phyloP scores from a whole-genome alignment of 2,888 invertebrate species.

The Tipula helvola region DNA sequence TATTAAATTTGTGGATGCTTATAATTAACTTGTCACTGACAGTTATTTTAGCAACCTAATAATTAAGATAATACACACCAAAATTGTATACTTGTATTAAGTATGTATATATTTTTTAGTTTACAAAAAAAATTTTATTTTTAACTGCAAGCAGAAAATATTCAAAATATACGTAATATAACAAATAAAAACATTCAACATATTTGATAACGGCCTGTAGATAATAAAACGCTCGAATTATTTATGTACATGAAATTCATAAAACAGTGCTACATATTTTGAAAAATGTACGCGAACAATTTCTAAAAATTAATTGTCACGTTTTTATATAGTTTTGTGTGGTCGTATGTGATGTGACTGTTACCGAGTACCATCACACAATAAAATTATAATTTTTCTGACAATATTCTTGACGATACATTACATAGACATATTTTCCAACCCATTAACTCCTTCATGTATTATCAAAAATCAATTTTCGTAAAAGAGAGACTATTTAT shows the following conservation, averaged over 20 bases:
- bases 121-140: too few relatives aligned
- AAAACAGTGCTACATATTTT: background rate
- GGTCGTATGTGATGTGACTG: background rate
- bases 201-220: background rate
- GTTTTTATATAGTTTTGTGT: background rate
- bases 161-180: background rate
- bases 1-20: too few relatives aligned
- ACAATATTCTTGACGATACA: too few relatives aligned
- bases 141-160: too few relatives aligned
- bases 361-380: background rate
- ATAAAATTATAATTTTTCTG: background rate
- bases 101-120: too few relatives aligned
- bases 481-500: background rate
- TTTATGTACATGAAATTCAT: background rate
- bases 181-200: background rate
- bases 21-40: too few relatives aligned
- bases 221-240: background rate
- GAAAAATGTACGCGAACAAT: background rate
- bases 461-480: too few relatives aligned
- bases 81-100: too few relatives aligned
- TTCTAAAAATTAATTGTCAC: background rate
- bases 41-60: too few relatives aligned
- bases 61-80: too few relatives aligned
- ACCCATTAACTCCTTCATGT: too few relatives aligned
- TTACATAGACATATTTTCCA: too few relatives aligned